Base-by-base conservation (phyloP, 2,888 invertebrate species). In the Monopis laevigella region DNA sequence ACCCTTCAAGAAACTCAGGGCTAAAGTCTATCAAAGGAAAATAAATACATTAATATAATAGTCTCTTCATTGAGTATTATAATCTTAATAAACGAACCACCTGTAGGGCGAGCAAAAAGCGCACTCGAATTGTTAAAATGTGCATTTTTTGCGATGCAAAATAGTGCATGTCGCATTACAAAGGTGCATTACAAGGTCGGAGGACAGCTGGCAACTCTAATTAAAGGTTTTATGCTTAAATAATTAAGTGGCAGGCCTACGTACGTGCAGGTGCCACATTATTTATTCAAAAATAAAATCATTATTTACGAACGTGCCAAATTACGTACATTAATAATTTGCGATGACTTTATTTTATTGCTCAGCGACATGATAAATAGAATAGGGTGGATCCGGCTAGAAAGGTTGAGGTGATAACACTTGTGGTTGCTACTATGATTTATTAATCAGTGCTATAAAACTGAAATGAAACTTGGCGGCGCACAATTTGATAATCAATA, bases 211-310 rank as follows among this genome's bases (percentile, higher is more conserved):
- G 59, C 42, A 41, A 50, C 54, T 65, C 69, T 77, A 78, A 80
- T 78, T 80, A 80, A 74, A 75, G 68, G 72, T 70, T 77, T 77
- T 74, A 75, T 71, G 68, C 64, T 70, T 67, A 74, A 77, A 80
- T 78, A 78, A 80, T 80, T 80, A 74, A 77, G 62, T 70, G 62
- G 62, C 59, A 59, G 47, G 48, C 50, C 51, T 52, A 52, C 45
- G 49, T 11, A 29, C 13, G 42, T 50, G 72, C 77, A 74, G 74
- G 72, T 77, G 74, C 55, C 48, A 42, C 46, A 47, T 59, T 66
- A 63, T 67, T 65, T 68, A 68, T 72, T 66, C 69, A 60, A 61
- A 56, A 62, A 67, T 69, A 70, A 73, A 77, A 80, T 72, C 69
- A 64, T 71, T 70, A 71, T 74, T 75, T 74, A 71, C 65, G 56